Percentiles rank a stretch among this genome's conserved stretches.
Conservation (phyloP, 2,113 vertebrate species). For the Zapornia atra region DNA sequence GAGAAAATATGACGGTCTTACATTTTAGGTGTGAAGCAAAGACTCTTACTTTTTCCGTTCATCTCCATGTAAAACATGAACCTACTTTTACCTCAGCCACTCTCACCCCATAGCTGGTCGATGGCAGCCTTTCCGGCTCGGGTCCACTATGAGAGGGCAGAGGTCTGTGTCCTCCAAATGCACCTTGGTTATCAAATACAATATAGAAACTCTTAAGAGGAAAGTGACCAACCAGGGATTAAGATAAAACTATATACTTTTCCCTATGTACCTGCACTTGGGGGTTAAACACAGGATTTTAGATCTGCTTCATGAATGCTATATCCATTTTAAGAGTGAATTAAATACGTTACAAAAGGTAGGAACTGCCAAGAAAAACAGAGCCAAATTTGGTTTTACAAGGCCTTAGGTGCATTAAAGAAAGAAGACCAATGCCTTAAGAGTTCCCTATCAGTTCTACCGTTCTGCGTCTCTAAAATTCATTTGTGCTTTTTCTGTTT, state of each 20-base stretch:
- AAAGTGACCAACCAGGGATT: background rate
- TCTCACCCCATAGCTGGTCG: background rate
- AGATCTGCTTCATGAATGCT: background rate
- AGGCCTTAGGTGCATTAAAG: background rate
- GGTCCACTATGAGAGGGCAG: background rate
- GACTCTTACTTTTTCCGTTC: background rate
- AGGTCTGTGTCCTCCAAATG: background rate
- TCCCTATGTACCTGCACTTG: background rate
- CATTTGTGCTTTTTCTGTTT: slow-evolving; percentile 25
- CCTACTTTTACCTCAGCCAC: background rate
- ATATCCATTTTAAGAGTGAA: background rate
- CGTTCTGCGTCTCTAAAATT: slow-evolving; percentile 1
- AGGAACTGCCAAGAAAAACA: background rate
- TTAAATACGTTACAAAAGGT: background rate
- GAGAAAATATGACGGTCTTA: background rate
- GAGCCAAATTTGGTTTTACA: background rate
- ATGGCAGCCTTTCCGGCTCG: background rate
- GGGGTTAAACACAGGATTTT: background rate
- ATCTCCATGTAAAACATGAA: background rate
- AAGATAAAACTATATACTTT: background rate
- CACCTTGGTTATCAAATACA: background rate
- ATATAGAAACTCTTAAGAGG: background rate
- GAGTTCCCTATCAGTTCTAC: background rate
- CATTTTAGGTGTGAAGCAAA: background rate
- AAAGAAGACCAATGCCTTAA: background rate